A percentile compares a stretch with the other conserved stretches of the same genome.
Evolutionary conservation across 2,113 vertebrate genomes (phyloP).

Genomic region (Cygnus atratus): DNA sequence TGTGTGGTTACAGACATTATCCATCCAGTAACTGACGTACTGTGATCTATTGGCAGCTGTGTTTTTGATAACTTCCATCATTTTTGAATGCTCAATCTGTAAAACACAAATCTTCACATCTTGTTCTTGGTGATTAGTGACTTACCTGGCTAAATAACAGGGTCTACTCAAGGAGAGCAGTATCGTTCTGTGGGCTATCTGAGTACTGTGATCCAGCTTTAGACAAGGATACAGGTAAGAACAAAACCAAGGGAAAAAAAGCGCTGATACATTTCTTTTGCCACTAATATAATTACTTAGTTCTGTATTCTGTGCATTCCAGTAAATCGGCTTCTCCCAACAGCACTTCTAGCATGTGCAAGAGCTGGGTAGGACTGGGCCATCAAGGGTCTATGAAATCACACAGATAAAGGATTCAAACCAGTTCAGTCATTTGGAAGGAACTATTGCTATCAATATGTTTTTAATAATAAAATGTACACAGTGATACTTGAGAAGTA

Average conservation of each 20-base stretch:
- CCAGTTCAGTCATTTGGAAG: neutral
- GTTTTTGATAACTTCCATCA: neutral
- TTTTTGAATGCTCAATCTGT: neutral
- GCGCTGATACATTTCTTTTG: neutral
- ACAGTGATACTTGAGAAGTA: neutral
- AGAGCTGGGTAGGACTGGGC: neutral
- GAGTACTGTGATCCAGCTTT: neutral
- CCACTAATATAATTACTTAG: neutral
- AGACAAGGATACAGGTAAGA: neutral
- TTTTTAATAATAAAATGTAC: neutral
- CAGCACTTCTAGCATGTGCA: neutral
- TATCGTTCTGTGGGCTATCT: neutral
- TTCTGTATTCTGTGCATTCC: neutral
- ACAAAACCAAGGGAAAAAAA: neutral
- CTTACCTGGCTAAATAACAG: neutral
- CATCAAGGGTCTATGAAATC: neutral
- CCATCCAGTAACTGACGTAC: neutral
- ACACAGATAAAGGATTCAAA: neutral
- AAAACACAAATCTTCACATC: neutral
- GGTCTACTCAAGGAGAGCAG: rapidly evolving
- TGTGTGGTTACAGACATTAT: neutral
- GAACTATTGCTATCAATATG: neutral
- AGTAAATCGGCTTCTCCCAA: neutral
- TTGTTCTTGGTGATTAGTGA: rapidly evolving
- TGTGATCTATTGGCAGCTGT: neutral